phyloP scores from a whole-genome alignment of 2,888 invertebrate species.

The Tipula confusa region DNA sequence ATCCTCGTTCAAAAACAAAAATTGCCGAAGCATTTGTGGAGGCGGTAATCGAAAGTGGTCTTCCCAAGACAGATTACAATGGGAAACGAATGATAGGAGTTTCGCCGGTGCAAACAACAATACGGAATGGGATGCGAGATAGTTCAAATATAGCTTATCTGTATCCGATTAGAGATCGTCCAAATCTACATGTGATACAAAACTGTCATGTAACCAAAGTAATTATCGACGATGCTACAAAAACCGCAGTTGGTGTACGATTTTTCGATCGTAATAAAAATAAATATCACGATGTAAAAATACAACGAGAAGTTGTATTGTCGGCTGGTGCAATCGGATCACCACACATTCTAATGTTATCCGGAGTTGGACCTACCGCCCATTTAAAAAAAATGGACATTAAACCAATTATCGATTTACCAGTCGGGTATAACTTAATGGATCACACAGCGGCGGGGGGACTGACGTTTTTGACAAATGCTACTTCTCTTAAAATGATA shows the following conservation, averaged over 20 bases:
- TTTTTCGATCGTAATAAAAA: constrained; percentile 47
- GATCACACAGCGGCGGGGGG: constrained; percentile 57
- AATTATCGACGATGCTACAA: constrained; percentile 52
- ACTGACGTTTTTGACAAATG: constrained; percentile 59
- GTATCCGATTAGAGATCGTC: constrained; percentile 51
- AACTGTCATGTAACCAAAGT: constrained; percentile 55
- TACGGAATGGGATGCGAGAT: constrained; percentile 55
- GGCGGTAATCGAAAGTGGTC: constrained; percentile 60
- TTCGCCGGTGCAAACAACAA: constrained; percentile 59
- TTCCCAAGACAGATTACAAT: constrained; percentile 64
- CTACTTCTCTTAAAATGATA: constrained; percentile 39
- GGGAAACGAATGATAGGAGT: constrained; percentile 59
- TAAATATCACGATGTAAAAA: constrained; percentile 50
- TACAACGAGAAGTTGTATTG: constrained; percentile 65
- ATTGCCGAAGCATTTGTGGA: constrained; percentile 61
- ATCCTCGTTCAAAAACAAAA: constrained; percentile 56
- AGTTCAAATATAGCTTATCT: constrained; percentile 60
- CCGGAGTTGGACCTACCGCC: constrained; percentile 62
- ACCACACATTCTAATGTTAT: constrained; percentile 77
- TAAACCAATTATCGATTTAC: constrained; percentile 55
- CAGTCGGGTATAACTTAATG: constrained; percentile 61
- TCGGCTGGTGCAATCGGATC: constrained; percentile 74
- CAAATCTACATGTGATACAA: constrained; percentile 57
- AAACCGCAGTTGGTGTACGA: constrained; percentile 55
- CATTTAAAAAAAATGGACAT: constrained; percentile 55